Base-by-base conservation (phyloP, 2,113 vertebrate genomes). In the Aspiorhynchus laticeps region DNA sequence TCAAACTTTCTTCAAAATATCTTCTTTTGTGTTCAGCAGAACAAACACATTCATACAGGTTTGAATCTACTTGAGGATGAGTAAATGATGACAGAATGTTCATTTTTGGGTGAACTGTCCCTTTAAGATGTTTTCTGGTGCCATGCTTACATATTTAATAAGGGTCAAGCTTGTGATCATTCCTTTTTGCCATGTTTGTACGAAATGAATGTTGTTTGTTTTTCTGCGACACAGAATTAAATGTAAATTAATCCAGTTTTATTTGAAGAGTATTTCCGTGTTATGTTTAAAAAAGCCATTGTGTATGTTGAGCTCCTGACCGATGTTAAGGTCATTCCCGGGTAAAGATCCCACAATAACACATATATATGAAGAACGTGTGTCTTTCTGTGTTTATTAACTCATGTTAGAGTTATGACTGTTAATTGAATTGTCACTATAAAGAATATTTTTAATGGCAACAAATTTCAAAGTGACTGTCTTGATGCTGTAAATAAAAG, bases 401-500 rank as follows among this genome's bases (percentile, higher is more conserved):
- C 80, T 77, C 24, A 41, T 80, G 33, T 28, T 76, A 46, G 78
- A 83, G 26, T 88, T 77, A 53, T 85, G 38, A 80, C 75, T 88
- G 48, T 89, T 84, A n/a, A 90, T 88, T 79, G 28, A 71, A 85
- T 63, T 51, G 87, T 90, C 87, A 81, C 71, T 86, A 74, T 87
- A 69, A 67, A 85, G 36, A 78, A 59, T 41, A 79, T 71, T 46
- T 88, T 89, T 85, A 80, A 87, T 88, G 81, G 65, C 21, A 87
- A 84, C 76, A 75, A 21, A 26, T 86, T 65, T 88, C 51, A 86
- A 89, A n/a, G 89, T 88, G 85, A 90, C 87, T 90, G 86, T 84
- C 63, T 43, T 89, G 87, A 76, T 90, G 53, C 85, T 91, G 90
- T 91, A 91, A 92, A 92, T 92, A 91, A 92, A 92, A 82, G 28